Base-by-base conservation (phyloP, 2,888 invertebrate genomes). In the Cephus sareptanus region DNA sequence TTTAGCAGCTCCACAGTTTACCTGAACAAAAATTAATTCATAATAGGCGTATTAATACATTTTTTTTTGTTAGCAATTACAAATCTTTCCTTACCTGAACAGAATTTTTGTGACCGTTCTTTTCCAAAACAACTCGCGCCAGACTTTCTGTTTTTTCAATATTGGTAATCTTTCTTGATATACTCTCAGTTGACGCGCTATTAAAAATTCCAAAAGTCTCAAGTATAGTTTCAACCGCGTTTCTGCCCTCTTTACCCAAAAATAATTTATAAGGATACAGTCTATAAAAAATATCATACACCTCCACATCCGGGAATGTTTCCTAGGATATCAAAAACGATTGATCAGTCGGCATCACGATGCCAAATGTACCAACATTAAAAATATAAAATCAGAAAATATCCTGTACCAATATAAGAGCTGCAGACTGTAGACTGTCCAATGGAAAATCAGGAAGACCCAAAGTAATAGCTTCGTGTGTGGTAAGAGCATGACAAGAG, bases 401-500 rank as follows among this genome's bases (percentile, higher is more conserved):
- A 77, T 78, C 76, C 87, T 90, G 91, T 92, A 94, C 97, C 94
- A 97, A 87, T 81, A 97, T 94, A 81, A 92, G 91, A 4, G 95
- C 95, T 40, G 95, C 94, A 9, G 94, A 90, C 0, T 92, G 91
- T 75, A 98, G 91, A 91, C 95, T 97, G 87, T 98, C 97, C 1
- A 98, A 90, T 0, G 99, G 98, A 90, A 98, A 98, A 92, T 98
- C 97, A 0, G 98, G 98, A 79, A 99, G 92, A 77, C 95, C 95
- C 78, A 97, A 93, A 79, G 92, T 89, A 6, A 92, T 89, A 74
- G 96, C 94, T 90, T 98, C 98, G 11, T 95, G 94, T 31, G 95
- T 95, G 83, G 96, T 93, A 77, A 98, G 93, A 1, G 97, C 97
- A 87, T 2, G 96, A 95, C 81, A 98, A 88, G 76, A 97, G 88